Evolutionary conservation across 2,797 vertebrate genomes (phyloP).

Genomic region (Halcyon badia): DNA sequence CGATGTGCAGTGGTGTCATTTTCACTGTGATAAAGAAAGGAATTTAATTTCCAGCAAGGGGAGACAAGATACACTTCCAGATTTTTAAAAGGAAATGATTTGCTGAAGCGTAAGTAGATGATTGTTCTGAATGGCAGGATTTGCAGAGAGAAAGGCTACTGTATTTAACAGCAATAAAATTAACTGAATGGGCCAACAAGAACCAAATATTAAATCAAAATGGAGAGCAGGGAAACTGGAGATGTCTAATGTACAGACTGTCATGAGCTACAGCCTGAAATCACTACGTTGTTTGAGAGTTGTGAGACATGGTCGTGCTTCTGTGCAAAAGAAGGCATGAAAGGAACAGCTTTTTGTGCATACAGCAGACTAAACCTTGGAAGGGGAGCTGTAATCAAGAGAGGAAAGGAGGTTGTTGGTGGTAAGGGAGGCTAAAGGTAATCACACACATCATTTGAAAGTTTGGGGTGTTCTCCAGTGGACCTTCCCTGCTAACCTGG

Average conservation of each 20-base stretch:
- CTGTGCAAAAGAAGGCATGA: background rate
- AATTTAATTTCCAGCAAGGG: background rate
- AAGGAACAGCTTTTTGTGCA: background rate
- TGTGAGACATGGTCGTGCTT: background rate
- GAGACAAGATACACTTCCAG: background rate
- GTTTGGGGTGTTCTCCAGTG: background rate
- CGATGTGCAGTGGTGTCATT: background rate
- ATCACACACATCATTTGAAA: background rate
- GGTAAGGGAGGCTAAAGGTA: background rate
- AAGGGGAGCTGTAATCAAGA: background rate
- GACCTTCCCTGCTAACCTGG: background rate
- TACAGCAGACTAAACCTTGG: background rate
- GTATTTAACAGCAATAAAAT: constrained; percentile 45
- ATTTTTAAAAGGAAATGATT: background rate
- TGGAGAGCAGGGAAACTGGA: background rate
- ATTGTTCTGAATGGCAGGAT: constrained; percentile 26
- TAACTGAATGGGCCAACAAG: constrained; percentile 22
- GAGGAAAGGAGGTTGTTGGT: background rate
- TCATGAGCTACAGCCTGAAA: background rate
- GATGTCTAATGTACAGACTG: background rate
- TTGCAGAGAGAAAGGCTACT: background rate
- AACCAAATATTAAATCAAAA: constrained; percentile 22
- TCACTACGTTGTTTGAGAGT: background rate
- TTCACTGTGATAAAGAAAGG: background rate
- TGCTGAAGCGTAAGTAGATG: background rate